Base-by-base conservation (phyloP, 2,113 vertebrate species). In the Rhombomys opimus region DNA sequence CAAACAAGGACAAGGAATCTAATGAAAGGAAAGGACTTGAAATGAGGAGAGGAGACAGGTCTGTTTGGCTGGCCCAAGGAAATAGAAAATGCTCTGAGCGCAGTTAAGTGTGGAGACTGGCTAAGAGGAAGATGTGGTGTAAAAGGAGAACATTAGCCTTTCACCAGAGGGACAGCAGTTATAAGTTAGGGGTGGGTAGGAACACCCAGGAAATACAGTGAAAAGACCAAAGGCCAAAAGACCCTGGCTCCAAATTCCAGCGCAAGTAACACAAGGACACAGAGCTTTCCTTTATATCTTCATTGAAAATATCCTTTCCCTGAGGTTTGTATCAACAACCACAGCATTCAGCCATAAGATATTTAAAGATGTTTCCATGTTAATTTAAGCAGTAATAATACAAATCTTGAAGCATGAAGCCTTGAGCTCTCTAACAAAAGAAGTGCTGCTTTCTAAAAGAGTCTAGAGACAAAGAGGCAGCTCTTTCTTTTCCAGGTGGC, bases 31-130 rank as follows among this genome's bases (percentile, higher is more conserved):
- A 23, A 8, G 30, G 63, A 23, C 67, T 88, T 80, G 61, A 91
- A 93, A 89, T 88, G 77, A 94, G 75, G 75, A 84, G 52, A 86
- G 57, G 63, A 85, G 73, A 80, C 72, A 57, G 1, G 85, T 82
- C 52, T 52, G 1, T 90, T 67, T 90, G 76, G 89, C 25, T 13
- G 92, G 59, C 35, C 30, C 63, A 35, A 27, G 50, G 14, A 75
- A 32, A 88, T 54, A 30, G 92, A 67, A 61, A 59, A n/a, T 46
- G 5, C 50, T 92, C 81, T 61, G 38, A 84, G 87, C 75, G 5
- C 81, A 94, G 12, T 18, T 90, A 23, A 25, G 27, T 88, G 88
- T 78, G 50, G 86, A 75, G 77, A 75, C 52, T 75, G 17, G 25
- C 75, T 27, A 25, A 50, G 18, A 72, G 67, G 15, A 70, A 38